Conservation (phyloP, 2,888 invertebrate genomes). For the Nemurella pictetii region DNA sequence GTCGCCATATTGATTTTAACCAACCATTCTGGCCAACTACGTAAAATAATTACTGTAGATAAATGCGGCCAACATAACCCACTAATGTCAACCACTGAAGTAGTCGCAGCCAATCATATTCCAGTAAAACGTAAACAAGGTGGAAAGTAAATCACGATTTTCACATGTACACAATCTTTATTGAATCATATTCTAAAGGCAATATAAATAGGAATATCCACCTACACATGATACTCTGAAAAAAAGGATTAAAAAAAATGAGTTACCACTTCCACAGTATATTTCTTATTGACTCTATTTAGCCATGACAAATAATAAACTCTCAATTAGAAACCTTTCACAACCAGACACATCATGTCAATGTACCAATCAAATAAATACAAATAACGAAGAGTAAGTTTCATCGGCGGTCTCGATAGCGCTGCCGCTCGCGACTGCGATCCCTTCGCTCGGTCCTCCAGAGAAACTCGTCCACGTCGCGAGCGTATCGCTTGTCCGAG, state of each 20-base stretch:
- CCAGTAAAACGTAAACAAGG: background rate
- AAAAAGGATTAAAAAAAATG: too few relatives aligned
- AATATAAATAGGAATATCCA: background rate
- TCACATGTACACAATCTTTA: background rate
- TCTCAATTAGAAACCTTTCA: background rate
- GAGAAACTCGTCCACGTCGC: conserved; percentile 85
- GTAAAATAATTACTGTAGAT: background rate
- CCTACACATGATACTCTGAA: background rate
- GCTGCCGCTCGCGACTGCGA: conserved; percentile 54
- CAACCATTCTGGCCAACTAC: background rate
- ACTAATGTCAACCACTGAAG: background rate
- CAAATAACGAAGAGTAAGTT: background rate
- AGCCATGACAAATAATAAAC: background rate
- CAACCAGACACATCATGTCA: background rate
- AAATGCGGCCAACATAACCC: background rate
- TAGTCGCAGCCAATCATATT: background rate
- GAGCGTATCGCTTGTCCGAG: conserved; percentile 80
- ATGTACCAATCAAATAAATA: background rate
- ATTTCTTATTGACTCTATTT: background rate
- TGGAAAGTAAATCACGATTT: background rate
- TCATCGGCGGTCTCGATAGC: conserved; percentile 36
- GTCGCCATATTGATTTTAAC: background rate
- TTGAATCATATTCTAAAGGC: background rate
- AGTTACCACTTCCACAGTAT: background rate
- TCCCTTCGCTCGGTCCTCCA: conserved; percentile 73